Percentiles rank a stretch among this genome's conserved stretches.
These are phyloP conservation scores for Phasianus colchicus DNA, from an alignment of 2,113 vertebrate species.

Conservation along the genomic window DNA sequence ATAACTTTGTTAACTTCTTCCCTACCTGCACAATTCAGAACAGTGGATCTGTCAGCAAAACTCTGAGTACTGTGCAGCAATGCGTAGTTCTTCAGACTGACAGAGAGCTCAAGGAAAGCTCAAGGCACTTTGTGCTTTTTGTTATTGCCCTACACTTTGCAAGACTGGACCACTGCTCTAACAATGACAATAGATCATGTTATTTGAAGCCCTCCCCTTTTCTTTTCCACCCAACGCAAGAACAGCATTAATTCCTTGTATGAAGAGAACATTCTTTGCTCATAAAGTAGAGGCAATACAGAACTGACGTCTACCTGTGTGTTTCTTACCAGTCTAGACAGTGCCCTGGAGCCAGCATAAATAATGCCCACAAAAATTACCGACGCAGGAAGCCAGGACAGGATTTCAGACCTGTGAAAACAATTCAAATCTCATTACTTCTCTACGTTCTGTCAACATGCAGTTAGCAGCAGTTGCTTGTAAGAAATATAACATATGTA, in stretches of 20 bases:
- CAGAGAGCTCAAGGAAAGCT: neutral
- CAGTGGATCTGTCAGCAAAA: neutral
- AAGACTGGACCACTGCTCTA: neutral
- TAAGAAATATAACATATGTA: neutral
- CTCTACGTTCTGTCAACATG: neutral
- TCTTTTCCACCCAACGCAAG: neutral
- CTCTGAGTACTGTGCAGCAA: neutral
- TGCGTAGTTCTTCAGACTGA: neutral
- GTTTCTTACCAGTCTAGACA: conserved; percentile 88
- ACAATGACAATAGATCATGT: neutral
- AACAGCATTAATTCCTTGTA: neutral
- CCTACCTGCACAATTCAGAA: neutral
- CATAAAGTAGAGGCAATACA: neutral
- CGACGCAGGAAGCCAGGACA: conserved; percentile 90
- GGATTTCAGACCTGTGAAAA: conserved; percentile 81
- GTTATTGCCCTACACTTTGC: neutral
- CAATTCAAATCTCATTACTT: conserved; percentile 17
- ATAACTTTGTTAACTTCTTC: neutral
- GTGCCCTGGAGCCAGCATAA: conserved; percentile 92
- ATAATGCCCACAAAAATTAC: conserved; percentile 92
- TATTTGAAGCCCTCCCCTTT: neutral
- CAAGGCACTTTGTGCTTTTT: neutral
- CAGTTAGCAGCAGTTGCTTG: neutral
- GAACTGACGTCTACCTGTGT: neutral
- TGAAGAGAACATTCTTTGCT: neutral